These are phyloP conservation scores for Gobio occitaniae DNA, from an alignment of 2,797 vertebrate species.

Conservation along the genomic window DNA sequence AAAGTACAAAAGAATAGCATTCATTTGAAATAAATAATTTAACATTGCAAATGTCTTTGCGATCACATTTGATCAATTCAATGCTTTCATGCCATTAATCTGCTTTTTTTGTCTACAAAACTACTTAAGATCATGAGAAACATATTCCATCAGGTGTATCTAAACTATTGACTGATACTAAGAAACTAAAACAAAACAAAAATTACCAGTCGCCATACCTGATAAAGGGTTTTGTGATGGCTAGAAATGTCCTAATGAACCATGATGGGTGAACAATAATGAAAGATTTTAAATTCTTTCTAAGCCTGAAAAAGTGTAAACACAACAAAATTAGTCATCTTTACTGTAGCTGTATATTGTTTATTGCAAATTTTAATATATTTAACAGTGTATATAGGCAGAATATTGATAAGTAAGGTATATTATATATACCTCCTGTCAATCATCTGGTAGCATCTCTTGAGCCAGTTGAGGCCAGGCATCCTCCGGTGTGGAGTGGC, in stretches of 20 bases:
- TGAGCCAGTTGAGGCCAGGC: conserved; percentile 96
- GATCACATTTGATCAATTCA: neutral
- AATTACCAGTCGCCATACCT: conserved; percentile 78
- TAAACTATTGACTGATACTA: neutral
- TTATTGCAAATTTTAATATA: neutral
- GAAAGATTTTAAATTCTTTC: conserved; percentile 97
- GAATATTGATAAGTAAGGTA: neutral
- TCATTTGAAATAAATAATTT: neutral
- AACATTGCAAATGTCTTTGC: neutral
- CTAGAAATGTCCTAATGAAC: conserved; percentile 95
- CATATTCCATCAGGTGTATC: neutral
- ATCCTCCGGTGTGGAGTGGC: conserved; percentile 96
- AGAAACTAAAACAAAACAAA: neutral
- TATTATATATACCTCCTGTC: conserved; percentile 84
- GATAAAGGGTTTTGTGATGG: conserved; percentile 95
- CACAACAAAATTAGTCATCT: neutral
- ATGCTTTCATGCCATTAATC: neutral
- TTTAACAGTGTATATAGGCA: neutral
- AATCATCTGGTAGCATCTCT: conserved; percentile 99
- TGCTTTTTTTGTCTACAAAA: neutral
- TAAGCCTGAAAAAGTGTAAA: conserved; percentile 69
- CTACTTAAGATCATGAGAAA: neutral
- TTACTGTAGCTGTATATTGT: neutral
- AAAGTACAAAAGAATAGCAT: neutral
- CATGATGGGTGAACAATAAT: conserved; percentile 96